Evolutionary conservation across 2,888 invertebrate genomes (phyloP), one percentile per base, ranked within the genome.

Genomic region (Drosophila austrosaltans): DNA sequence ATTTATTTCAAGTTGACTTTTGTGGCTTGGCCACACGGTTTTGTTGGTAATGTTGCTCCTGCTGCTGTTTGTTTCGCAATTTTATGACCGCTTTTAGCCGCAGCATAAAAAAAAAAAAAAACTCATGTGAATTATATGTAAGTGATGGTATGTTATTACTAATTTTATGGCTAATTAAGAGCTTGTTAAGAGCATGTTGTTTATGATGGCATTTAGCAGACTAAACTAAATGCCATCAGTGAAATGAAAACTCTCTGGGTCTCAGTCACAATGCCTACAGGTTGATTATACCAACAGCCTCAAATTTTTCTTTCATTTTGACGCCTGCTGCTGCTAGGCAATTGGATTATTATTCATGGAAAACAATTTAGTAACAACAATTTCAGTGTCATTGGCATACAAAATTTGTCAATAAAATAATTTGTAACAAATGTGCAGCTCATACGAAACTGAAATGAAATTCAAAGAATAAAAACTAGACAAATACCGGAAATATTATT

Each of bases 1-100:
- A 85, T 88, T 83, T 88, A 86, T 88, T 82, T 88, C 70, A 73
- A 78, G 78, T 77, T 83, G 77, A 77, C 75, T 82, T 79, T 72
- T 82, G 86, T 77, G 79, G 74, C 66, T 61, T 61, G 67, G 67
- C 69, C 76, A 78, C 58, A 57, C 42, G 60, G 57, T 42, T 67
- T 61, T 57, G 70, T 68, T 75, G 48, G 16, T 48, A 48, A n/a
- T 48, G 48, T 48, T 20, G 44, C 22, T 42, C 8, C n/a, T 48
- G 48, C 48, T 48, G 48, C 48, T 48, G 22, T 48, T 48, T 79
- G 69, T 59, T 66, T 61, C 22, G 48, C 39, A 25, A 25, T 40
- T 63, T 58, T 73, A 67, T 60, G 64, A 36, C 53, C 40, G 61
- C 28, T 39, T 59, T 66, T 40, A 12, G 36, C 53, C 48, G 48